phyloP scores from a whole-genome alignment of 2,797 vertebrate species.

The Poecilia velifera region DNA sequence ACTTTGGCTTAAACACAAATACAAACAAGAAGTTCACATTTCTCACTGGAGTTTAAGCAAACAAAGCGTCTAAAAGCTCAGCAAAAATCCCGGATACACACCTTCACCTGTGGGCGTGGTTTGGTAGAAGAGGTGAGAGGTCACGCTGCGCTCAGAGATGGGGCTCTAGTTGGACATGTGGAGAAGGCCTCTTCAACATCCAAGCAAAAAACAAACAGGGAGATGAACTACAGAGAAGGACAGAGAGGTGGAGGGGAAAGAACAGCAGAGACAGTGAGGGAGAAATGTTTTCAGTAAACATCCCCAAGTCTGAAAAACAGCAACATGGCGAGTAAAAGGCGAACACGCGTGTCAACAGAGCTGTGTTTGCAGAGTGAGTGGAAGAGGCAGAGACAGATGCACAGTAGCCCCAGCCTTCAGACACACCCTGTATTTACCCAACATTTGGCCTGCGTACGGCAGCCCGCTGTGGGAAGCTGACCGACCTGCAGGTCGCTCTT shows the following conservation, averaged over 20 bases:
- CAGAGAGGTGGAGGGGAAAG: conserved; percentile 8
- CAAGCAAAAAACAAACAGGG: conserved; percentile 57
- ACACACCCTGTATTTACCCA: conserved; percentile 73
- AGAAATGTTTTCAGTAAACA: conserved; percentile 32
- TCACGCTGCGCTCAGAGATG: conserved; percentile 65
- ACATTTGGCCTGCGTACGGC: conserved; percentile 37
- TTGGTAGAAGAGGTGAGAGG: conserved; percentile 73
- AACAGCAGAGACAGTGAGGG: conserved; percentile 4
- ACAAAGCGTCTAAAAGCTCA: conserved; percentile 38
- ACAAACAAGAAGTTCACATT: conserved; percentile 4
- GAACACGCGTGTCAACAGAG: conserved; percentile 48
- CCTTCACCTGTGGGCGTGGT: conserved; percentile 73
- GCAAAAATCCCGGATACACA: conserved; percentile 57
- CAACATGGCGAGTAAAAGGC: conserved; percentile 64
- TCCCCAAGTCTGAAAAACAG: conserved; percentile 56
- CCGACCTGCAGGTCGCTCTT: conserved; percentile 41
- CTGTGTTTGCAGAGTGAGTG: conserved; percentile 41
- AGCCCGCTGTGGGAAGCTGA: conserved; percentile 35
- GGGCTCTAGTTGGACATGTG: conserved; percentile 73
- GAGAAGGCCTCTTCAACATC: conserved; percentile 61
- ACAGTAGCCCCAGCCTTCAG: conserved; percentile 53
- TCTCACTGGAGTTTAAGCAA: not conserved
- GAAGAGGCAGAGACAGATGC: conserved; percentile 35
- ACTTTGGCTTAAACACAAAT: not conserved
- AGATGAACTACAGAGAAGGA: conserved; percentile 57